Conservation (phyloP, 1,140 invertebrate genomes). For the Zaprionus gabonicus region DNA sequence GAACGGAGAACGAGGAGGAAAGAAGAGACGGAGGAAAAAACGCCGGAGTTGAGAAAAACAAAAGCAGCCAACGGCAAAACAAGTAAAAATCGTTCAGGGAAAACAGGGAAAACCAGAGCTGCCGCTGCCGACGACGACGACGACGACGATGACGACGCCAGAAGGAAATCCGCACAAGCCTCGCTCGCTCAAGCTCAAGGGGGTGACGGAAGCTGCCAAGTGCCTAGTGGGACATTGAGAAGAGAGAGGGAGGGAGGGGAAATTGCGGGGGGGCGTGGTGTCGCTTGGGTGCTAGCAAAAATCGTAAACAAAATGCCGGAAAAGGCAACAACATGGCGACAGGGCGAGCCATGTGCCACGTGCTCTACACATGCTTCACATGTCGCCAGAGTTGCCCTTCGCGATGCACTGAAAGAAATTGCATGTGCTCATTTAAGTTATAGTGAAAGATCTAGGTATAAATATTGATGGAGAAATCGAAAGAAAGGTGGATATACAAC, state of each 20-base stretch:
- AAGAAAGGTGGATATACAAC: too few relatives aligned
- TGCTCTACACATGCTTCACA: constrained; percentile 14
- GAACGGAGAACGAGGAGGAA: neutral
- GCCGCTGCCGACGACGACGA: too few relatives aligned
- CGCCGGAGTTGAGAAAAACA: constrained; percentile 8
- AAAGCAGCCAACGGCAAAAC: constrained; percentile 38
- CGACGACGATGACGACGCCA: constrained; percentile 33
- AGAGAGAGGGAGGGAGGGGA: neutral
- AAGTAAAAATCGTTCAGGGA: constrained; percentile 7
- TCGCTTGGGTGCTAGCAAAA: constrained; percentile 38
- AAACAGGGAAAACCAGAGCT: constrained; percentile 3
- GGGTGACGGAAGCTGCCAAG: constrained; percentile 6
- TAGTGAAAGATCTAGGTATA: too few relatives aligned
- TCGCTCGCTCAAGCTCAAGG: constrained; percentile 12
- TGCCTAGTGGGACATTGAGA: neutral
- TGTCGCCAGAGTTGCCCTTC: constrained; percentile 17
- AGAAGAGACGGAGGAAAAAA: neutral
- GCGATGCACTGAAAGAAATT: neutral
- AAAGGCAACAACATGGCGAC: constrained; percentile 77
- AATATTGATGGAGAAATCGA: too few relatives aligned
- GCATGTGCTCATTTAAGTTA: neutral
- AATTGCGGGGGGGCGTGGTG: neutral
- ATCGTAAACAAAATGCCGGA: constrained; percentile 82
- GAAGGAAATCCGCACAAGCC: constrained; percentile 72
- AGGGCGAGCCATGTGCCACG: constrained; percentile 33